Percentiles rank a stretch among this genome's conserved stretches.
phyloP scores from a whole-genome alignment of 2,113 vertebrate genomes.

The Mus spicilegus region DNA sequence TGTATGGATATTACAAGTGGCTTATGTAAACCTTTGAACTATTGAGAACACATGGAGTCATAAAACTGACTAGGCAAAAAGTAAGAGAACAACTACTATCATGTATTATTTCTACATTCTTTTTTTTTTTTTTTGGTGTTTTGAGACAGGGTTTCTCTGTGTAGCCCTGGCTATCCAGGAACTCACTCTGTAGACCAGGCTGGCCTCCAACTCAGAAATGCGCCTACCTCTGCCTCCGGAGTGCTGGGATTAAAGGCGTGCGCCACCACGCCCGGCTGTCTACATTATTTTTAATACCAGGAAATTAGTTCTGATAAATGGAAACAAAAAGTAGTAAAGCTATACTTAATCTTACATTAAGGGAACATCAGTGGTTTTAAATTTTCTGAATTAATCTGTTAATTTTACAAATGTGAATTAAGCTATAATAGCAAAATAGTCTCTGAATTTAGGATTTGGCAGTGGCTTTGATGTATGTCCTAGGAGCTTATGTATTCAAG shows the following conservation, averaged over 20 bases:
- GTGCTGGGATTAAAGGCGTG: no score
- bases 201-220: no score
- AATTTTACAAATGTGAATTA: not conserved
- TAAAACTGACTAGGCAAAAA: conserved; percentile 26
- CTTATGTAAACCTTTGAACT: conserved; percentile 12
- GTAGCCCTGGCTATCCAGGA: no score
- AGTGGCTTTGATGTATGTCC: not conserved
- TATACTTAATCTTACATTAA: not conserved
- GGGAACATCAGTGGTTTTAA: not conserved
- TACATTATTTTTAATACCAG: not conserved
- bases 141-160: no score
- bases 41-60: not conserved
- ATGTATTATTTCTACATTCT: not conserved
- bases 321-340: conserved; percentile 31
- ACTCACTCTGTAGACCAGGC: no score
- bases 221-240: no score
- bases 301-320: not conserved
- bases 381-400: conserved; percentile 9
- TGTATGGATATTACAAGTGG: not conserved
- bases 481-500: not conserved
- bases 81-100: not conserved
- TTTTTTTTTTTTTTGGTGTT: no score
- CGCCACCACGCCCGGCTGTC: not conserved
- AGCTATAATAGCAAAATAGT: not conserved
- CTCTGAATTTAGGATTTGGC: not conserved